Evolutionary conservation across 92 coral and sea anemone genomes (phyloP).

Genomic region (Pocillopora grandis): DNA sequence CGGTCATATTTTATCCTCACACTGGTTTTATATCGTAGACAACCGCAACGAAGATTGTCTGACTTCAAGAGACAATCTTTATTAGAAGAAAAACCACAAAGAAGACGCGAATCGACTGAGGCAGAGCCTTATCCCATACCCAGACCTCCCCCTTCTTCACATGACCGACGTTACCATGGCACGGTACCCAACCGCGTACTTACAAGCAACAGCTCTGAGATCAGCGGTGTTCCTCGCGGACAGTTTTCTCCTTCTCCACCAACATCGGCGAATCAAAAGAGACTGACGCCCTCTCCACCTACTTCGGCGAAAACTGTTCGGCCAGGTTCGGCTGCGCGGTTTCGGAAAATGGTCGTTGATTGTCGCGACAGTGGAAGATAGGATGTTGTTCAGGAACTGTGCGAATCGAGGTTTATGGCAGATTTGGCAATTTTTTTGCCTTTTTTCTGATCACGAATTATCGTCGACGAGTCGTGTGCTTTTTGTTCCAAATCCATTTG

Average conservation of each 20-base stretch:
- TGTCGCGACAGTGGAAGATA: constrained; percentile 53
- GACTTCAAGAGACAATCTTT: constrained; percentile 33
- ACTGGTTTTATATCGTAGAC: constrained; percentile 7
- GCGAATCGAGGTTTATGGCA: too few relatives aligned
- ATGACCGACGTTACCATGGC: constrained; percentile 42
- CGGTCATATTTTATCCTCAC: too few relatives aligned
- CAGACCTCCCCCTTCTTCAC: constrained; percentile 62
- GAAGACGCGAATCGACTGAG: constrained; percentile 12
- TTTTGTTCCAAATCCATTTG: too few relatives aligned
- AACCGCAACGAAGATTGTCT: constrained; percentile 24
- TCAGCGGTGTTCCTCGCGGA: constrained; percentile 18
- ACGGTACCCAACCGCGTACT: constrained; percentile 38
- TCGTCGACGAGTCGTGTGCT: too few relatives aligned
- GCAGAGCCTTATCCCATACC: constrained; percentile 46
- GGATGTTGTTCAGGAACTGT: not conserved
- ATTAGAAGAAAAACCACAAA: constrained; percentile 48
- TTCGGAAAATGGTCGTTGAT: constrained; percentile 85
- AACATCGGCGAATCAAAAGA: constrained; percentile 47
- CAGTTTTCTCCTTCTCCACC: constrained; percentile 71
- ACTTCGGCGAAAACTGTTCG: constrained; percentile 78
- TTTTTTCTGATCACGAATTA: too few relatives aligned
- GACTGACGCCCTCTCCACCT: constrained; percentile 86
- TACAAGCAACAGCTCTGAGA: constrained; percentile 11
- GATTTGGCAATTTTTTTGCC: too few relatives aligned
- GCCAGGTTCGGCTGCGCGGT: constrained; percentile 79